Conservation (phyloP, 2,888 invertebrate genomes). For the Acanthosepion lycidas region DNA sequence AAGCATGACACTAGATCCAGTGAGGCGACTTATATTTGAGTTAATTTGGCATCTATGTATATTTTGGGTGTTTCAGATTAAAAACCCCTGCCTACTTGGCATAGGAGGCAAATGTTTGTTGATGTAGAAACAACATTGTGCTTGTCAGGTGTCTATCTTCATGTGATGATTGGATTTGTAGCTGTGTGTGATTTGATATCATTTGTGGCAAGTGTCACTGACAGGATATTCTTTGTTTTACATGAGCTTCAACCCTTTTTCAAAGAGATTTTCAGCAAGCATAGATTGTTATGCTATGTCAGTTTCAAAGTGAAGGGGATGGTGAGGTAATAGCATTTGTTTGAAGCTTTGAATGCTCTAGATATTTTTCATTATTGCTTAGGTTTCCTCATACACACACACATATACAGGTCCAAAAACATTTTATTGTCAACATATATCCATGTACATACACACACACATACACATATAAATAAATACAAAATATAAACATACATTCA, state of each 20-base stretch:
- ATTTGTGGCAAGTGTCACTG: background rate
- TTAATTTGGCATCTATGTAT: conserved; percentile 20
- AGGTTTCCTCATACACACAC: no score
- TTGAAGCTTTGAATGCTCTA: no score
- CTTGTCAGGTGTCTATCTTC: background rate
- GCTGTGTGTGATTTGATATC: background rate
- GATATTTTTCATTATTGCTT: no score
- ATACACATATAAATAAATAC: no score
- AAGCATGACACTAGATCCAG: background rate
- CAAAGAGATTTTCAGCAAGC: background rate
- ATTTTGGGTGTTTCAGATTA: background rate
- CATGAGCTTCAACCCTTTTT: background rate
- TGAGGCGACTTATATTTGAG: background rate
- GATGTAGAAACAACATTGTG: background rate
- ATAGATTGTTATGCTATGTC: background rate
- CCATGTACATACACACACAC: no score
- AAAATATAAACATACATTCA: no score
- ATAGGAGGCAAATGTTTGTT: background rate
- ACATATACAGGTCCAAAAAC: no score
- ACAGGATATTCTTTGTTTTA: background rate
- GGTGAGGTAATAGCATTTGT: no score
- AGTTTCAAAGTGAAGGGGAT: background rate
- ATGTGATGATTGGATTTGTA: conserved; percentile 21
- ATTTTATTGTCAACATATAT: no score
- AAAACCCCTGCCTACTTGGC: background rate